A percentile compares a stretch with the other conserved stretches of the same genome.
phyloP scores from a whole-genome alignment of 2,797 vertebrate genomes.

The Sebastolobus altivelis region DNA sequence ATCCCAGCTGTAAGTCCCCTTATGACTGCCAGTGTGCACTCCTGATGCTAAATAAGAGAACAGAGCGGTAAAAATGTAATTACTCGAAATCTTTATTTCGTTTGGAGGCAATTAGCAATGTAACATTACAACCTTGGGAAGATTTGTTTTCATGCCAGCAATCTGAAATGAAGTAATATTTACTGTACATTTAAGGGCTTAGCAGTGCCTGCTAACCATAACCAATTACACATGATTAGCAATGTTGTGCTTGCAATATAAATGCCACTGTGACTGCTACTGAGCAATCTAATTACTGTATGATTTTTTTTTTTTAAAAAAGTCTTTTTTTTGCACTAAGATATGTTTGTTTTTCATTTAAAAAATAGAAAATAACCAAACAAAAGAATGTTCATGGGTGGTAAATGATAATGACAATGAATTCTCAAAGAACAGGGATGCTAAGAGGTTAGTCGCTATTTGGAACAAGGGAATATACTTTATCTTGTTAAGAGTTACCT shows the following conservation, averaged over 20 bases:
- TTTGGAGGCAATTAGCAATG: conserved; percentile 70
- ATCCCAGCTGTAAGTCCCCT: conserved; percentile 79
- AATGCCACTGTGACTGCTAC: conserved; percentile 17
- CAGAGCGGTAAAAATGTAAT: conserved; percentile 66
- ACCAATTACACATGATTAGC: conserved; percentile 46
- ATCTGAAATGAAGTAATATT: conserved; percentile 44
- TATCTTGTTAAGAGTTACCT: conserved; percentile 11
- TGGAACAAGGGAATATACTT: conserved; percentile 17
- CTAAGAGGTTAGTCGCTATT: conserved; percentile 23
- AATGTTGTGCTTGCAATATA: background rate
- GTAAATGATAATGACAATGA: conserved; percentile 13
- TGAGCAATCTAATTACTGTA: conserved; percentile 16
- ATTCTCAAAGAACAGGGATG: background rate
- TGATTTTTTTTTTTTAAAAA: conserved; percentile 1
- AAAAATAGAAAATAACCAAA: background rate
- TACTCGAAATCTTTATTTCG: conserved; percentile 71
- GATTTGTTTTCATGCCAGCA: conserved; percentile 45
- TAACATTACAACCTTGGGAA: conserved; percentile 45
- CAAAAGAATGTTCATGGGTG: background rate
- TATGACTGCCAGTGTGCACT: conserved; percentile 59
- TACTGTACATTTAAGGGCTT: conserved; percentile 42
- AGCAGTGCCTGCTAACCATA: conserved; percentile 24
- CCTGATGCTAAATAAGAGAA: conserved; percentile 65
- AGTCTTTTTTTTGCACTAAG: background rate
- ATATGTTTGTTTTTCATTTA: background rate